Base-by-base conservation (phyloP, 2,888 invertebrate genomes). In the Caenorhabditis sp. region DNA sequence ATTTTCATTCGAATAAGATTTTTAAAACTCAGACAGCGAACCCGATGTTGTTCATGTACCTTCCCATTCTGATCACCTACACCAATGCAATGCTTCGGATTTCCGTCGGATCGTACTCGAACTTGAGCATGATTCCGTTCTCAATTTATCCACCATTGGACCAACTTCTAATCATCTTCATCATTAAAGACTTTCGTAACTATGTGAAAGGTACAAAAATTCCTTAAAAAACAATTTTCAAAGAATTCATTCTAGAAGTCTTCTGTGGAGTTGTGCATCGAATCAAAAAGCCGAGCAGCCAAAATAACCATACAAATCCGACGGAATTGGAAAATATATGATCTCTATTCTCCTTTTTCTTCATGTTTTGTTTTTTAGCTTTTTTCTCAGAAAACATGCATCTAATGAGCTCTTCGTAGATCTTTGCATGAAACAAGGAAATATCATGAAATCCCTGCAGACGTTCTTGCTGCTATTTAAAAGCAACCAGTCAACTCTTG, bases 111-210 rank as follows among this genome's bases (percentile, higher is more conserved):
- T n/a, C 77, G 1, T 70, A 54, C 14, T 35, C 31, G 0, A 79
- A 70, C 35, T n/a, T 79, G 1, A 12, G 31, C 26, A 77, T 69
- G 51, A 28, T 51, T 12, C 22, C 26, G 12, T 28, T 61, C 7
- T 14, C 63, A 7, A 63, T 79, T 1, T 79, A 70, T 59, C 77
- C 77, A 22, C 51, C 56, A 8, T 24, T 77, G 7, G 69, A 77
- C 26, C 77, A 68, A 41, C 10, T 77, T 5, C 16, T 47, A 2
- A 49, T 69, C 26, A 51, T 77, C 19, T 77, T 61, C 51, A 44
- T 77, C 24, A 77, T 77, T 49, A 68, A 51, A 35, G 77, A 69
- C 10, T 77, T 61, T 26, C 24, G 54, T 2, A 24, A 44, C 6
- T 22, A 28, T 16, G 31, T 76, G 8, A 61, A 68, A 66, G 28